Conservation (phyloP, 2,888 invertebrate genomes). For the Cephus spinipes region DNA sequence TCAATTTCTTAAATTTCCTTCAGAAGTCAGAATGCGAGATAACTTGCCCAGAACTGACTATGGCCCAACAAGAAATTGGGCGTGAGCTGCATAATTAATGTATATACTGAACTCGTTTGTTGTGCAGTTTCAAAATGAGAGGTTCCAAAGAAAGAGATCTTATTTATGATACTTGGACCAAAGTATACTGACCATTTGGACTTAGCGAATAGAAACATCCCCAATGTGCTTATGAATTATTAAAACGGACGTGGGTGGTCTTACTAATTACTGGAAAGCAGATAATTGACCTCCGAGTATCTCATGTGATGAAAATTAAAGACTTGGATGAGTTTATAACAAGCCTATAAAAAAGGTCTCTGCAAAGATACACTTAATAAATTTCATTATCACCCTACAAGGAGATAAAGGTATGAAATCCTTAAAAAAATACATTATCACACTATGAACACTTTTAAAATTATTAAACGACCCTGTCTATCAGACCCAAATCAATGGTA, state of each 20-base stretch:
- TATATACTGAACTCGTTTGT: background rate
- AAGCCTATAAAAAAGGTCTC: background rate
- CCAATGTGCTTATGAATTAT: constrained; percentile 21
- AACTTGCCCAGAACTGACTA: background rate
- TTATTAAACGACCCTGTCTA: background rate
- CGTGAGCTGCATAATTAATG: background rate
- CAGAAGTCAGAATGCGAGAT: background rate
- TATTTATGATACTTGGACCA: constrained; percentile 1
- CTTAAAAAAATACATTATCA: background rate
- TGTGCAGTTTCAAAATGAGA: background rate
- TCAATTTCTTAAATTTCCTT: background rate
- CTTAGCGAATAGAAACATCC: constrained; percentile 22
- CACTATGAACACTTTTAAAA: background rate
- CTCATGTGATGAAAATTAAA: background rate
- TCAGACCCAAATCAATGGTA: background rate
- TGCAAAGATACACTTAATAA: background rate
- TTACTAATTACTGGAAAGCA: background rate
- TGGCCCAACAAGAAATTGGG: background rate
- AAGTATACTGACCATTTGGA: background rate
- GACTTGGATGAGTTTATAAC: background rate
- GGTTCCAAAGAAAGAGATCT: background rate
- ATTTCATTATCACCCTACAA: background rate
- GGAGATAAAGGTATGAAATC: background rate
- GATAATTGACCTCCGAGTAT: background rate
- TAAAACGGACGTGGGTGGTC: constrained; percentile 18